Conservation (phyloP, 2,113 vertebrate species). For the Narcine bancroftii region DNA sequence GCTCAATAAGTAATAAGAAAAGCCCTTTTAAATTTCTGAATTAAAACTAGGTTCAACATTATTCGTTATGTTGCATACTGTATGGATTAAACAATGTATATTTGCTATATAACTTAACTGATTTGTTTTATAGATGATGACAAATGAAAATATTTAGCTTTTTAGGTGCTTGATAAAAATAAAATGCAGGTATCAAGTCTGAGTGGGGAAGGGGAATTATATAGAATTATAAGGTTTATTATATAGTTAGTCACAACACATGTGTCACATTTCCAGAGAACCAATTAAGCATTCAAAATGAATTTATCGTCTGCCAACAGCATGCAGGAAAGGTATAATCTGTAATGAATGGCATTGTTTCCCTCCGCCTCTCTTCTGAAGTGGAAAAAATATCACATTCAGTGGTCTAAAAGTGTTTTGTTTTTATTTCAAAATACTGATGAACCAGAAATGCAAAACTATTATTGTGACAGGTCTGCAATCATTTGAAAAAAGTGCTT, state of each 20-base stretch:
- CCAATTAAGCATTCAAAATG: constrained; percentile 6
- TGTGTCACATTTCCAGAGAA: neutral
- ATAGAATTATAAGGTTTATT: neutral
- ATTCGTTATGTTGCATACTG: neutral
- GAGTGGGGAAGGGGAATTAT: neutral
- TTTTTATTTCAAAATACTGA: neutral
- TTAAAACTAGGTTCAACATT: neutral
- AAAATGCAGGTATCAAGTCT: neutral
- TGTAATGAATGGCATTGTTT: neutral
- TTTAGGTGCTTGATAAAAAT: neutral
- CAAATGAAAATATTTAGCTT: neutral
- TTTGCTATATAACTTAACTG: neutral
- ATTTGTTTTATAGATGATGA: neutral
- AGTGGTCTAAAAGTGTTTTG: neutral
- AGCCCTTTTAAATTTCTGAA: neutral
- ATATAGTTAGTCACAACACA: neutral
- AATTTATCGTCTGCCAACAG: neutral
- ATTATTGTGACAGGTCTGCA: neutral
- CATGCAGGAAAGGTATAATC: neutral
- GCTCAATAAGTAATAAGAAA: neutral
- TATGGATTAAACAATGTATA: neutral
- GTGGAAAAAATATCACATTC: neutral
- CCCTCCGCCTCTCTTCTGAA: neutral
- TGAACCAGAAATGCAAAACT: constrained; percentile 5
- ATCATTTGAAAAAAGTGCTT: neutral